These are phyloP conservation scores for Melipona quadrifasciata DNA, from an alignment of 1,140 invertebrate genomes.

Conservation along the genomic window DNA sequence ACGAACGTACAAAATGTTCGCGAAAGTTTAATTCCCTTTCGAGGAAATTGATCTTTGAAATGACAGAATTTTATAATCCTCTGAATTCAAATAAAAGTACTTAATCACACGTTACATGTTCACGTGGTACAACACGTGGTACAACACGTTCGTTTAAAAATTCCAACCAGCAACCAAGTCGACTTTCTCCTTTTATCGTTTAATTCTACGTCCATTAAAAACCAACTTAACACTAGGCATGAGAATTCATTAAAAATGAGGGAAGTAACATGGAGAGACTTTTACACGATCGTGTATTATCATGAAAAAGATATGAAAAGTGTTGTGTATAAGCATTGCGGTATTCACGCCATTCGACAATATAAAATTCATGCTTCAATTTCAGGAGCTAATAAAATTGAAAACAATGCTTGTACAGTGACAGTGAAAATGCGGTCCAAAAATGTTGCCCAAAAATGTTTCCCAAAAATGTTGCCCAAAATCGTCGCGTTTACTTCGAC, in stretches of 20 bases:
- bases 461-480: slow-evolving; percentile 46
- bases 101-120: neutral
- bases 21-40: no score
- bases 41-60: neutral
- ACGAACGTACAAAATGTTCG: neutral
- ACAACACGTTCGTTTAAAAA: neutral
- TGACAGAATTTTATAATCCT: neutral
- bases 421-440: neutral
- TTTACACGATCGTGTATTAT: neutral
- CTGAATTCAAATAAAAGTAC: neutral
- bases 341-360: neutral
- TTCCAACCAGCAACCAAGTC: neutral
- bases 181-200: slow-evolving; percentile 2
- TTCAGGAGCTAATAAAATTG: neutral
- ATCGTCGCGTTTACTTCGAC: slow-evolving; percentile 71
- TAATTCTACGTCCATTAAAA: slow-evolving; percentile 6
- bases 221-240: neutral
- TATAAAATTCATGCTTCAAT: neutral
- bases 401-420: neutral
- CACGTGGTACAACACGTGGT: neutral
- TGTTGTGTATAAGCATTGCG: no score
- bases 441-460: slow-evolving; percentile 60
- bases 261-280: neutral
- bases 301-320: neutral
- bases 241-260: neutral